Evolutionary conservation across 2,888 invertebrate species (phyloP).

Genomic region (Hydropsyche betteni): DNA sequence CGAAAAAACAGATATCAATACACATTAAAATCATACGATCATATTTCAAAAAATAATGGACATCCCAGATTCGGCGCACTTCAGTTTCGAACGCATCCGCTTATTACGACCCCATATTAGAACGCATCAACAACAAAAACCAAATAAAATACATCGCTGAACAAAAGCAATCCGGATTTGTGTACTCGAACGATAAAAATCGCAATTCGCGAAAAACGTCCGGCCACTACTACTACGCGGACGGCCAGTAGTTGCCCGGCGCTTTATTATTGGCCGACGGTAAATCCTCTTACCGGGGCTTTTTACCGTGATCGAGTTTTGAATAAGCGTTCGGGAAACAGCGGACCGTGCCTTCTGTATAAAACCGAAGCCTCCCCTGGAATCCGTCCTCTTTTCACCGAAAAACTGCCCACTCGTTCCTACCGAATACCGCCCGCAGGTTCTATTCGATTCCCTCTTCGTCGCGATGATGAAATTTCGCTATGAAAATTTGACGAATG

Average conservation of each 20-base stretch:
- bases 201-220: constrained; percentile 4
- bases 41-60: too few relatives aligned
- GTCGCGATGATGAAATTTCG: constrained; percentile 34
- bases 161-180: constrained; percentile 1
- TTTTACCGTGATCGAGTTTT: constrained; percentile 48
- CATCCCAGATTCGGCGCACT: too few relatives aligned
- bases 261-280: constrained; percentile 39
- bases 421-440: neutral
- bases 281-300: constrained; percentile 45
- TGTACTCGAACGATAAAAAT: neutral
- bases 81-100: too few relatives aligned
- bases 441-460: too few relatives aligned
- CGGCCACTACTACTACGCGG: neutral
- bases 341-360: neutral
- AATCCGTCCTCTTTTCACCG: neutral
- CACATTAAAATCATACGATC: too few relatives aligned
- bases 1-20: too few relatives aligned
- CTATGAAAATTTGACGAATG: constrained; percentile 41
- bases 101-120: too few relatives aligned
- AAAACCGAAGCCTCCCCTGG: neutral
- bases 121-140: too few relatives aligned
- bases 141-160: too few relatives aligned
- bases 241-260: neutral
- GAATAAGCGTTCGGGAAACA: constrained; percentile 43
- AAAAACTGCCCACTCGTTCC: too few relatives aligned